These are phyloP conservation scores for Euproctis similis DNA, from an alignment of 2,888 invertebrate species.

Conservation along the genomic window DNA sequence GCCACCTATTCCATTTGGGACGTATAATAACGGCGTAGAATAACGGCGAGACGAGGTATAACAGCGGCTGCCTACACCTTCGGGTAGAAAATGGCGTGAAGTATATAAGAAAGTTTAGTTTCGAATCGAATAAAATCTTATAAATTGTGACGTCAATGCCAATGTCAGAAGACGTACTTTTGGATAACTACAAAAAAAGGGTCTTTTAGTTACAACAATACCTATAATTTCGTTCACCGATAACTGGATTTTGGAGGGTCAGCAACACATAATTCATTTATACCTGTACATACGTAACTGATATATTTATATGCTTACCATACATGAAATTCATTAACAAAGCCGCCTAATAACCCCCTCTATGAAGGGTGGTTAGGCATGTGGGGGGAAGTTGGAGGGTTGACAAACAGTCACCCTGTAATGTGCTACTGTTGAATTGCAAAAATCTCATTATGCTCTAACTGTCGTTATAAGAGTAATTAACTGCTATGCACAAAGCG, in stretches of 20 bases:
- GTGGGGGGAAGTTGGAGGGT: constrained; percentile 25
- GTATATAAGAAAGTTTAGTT: too few relatives aligned
- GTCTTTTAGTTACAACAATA: too few relatives aligned
- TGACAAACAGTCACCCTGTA: constrained; percentile 64
- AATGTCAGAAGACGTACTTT: too few relatives aligned
- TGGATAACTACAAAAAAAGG: too few relatives aligned
- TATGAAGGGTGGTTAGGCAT: constrained; percentile 22
- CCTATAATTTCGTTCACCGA: constrained; percentile 5
- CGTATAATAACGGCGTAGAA: too few relatives aligned
- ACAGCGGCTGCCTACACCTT: too few relatives aligned
- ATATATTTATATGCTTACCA: constrained; percentile 30
- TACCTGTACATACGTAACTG: constrained; percentile 23
- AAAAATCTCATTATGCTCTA: constrained; percentile 75
- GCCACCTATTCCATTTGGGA: too few relatives aligned
- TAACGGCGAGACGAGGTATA: too few relatives aligned
- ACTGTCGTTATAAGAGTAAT: constrained; percentile 75
- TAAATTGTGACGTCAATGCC: too few relatives aligned
- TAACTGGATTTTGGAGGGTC: constrained; percentile 21
- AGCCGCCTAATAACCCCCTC: constrained; percentile 54
- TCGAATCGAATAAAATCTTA: too few relatives aligned
- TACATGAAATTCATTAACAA: constrained; percentile 61
- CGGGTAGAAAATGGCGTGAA: too few relatives aligned
- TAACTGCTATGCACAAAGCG: constrained; percentile 46
- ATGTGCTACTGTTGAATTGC: constrained; percentile 73
- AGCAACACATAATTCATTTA: constrained; percentile 27